These are phyloP conservation scores for Glyptemys insculpta DNA, from an alignment of 2,797 vertebrate genomes.

Conservation along the genomic window DNA sequence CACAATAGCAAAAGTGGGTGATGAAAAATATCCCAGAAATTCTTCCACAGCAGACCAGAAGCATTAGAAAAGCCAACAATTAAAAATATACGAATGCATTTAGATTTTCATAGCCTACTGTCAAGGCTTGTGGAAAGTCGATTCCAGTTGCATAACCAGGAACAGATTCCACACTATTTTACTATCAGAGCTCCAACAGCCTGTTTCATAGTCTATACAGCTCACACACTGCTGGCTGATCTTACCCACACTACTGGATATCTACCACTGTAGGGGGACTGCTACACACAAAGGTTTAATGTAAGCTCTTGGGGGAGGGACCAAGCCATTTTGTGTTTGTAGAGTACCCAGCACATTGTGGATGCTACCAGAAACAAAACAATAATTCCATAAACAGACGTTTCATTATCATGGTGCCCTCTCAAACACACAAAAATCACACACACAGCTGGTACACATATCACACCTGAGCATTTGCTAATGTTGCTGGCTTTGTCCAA, in stretches of 20 bases:
- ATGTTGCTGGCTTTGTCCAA: background rate
- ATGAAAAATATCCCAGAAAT: background rate
- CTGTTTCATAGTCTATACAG: background rate
- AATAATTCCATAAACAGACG: background rate
- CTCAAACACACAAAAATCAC: background rate
- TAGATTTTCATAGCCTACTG: background rate
- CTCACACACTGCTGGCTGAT: too few species aligned
- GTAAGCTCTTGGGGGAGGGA: background rate
- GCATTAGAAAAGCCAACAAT: background rate
- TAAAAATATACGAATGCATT: background rate
- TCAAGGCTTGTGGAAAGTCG: constrained; percentile 5
- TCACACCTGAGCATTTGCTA: background rate
- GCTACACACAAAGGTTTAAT: background rate
- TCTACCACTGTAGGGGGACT: too few species aligned
- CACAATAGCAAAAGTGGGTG: background rate
- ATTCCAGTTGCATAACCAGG: constrained; percentile 38
- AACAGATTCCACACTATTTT: constrained; percentile 25
- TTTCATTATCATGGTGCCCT: background rate
- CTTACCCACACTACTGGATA: too few species aligned
- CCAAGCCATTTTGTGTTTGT: background rate
- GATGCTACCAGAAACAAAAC: background rate
- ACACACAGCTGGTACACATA: background rate
- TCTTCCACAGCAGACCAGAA: background rate
- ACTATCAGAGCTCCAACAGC: constrained; percentile 30
- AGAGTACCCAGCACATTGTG: background rate